Conservation (phyloP, 2,113 vertebrate genomes). For the Otis tarda region DNA sequence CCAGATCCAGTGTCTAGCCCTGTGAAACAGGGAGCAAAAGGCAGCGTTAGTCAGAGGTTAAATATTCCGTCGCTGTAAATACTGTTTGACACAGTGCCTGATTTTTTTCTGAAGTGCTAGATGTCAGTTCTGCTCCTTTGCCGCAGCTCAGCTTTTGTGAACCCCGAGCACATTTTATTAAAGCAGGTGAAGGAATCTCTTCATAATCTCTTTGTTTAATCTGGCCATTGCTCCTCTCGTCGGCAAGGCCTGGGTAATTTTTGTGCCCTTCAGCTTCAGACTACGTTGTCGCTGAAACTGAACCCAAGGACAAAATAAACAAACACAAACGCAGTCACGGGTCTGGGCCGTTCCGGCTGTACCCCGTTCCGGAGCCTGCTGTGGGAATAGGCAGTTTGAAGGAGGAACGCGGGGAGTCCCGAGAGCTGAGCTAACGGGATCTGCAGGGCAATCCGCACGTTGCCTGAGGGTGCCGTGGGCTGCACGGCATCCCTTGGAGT, state of each 20-base stretch:
- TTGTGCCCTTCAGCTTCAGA: neutral
- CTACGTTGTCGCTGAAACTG: neutral
- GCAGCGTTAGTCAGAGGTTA: neutral
- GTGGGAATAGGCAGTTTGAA: accelerated
- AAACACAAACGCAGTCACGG: accelerated
- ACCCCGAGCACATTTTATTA: neutral
- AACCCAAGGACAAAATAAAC: neutral
- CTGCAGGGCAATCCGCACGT: neutral
- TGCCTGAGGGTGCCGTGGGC: neutral
- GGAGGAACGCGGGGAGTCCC: accelerated
- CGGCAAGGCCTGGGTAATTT: neutral
- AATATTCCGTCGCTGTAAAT: neutral
- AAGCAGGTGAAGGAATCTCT: neutral
- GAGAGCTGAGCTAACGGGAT: accelerated
- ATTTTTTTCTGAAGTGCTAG: neutral
- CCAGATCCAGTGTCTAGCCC: neutral
- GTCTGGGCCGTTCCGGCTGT: neutral
- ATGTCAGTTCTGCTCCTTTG: neutral
- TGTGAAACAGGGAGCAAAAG: neutral
- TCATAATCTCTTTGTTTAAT: neutral
- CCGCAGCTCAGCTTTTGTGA: neutral
- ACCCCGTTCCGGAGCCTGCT: neutral
- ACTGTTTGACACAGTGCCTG: neutral
- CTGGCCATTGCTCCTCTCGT: neutral
- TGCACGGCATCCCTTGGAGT: accelerated